Evolutionary conservation across 2,888 invertebrate species (phyloP), one percentile per base, ranked within the genome.

Genomic region (Apodemia duryi): DNA sequence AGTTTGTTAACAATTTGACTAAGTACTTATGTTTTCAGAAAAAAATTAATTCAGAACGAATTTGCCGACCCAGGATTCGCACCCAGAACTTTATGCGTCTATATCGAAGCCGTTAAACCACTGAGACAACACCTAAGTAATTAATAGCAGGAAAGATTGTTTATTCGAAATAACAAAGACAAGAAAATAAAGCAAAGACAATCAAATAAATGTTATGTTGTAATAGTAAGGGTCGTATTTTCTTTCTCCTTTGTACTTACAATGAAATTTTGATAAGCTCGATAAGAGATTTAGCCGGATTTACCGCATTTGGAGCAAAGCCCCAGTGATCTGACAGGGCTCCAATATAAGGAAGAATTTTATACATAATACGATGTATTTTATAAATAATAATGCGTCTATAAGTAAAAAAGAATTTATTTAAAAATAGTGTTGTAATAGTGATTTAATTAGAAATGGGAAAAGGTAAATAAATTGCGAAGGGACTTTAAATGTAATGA

Each of bases 211-310:
- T 28, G 54, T 54, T 54, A 54, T 10, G 10, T 43, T 43, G 43
- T 43, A 43, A 54, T 54, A 29, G 54, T 32, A 21, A 29, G 29
- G 54, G 13, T 29, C 54, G 54, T 57, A 57, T 28, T 57, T 57
- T 57, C 52, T 28, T 57, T 32, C 28, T 32, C 52, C 32, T 32
- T 57, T 57, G 54, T 54, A 32, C 32, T 54, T 21, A 29, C 54
- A 54, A 54, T 32, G 32, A 28, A 54, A 54, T 54, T 54, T 54
- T 11, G 54, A 54, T 54, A 54, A 54, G 54, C 54, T 54, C 11
- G 52, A 52, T 54, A 54, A 54, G 29, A 54, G 54, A 54, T 54
- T 54, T 54, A 54, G 54, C 28, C 54, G 54, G 54, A 32, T 54
- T 54, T 54, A 54, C 57, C 57, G 57, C 54, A 32, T 57, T 11